Percentiles rank a stretch among this genome's conserved stretches.
phyloP scores from a whole-genome alignment of 2,113 vertebrate genomes.

The Rynchops niger region DNA sequence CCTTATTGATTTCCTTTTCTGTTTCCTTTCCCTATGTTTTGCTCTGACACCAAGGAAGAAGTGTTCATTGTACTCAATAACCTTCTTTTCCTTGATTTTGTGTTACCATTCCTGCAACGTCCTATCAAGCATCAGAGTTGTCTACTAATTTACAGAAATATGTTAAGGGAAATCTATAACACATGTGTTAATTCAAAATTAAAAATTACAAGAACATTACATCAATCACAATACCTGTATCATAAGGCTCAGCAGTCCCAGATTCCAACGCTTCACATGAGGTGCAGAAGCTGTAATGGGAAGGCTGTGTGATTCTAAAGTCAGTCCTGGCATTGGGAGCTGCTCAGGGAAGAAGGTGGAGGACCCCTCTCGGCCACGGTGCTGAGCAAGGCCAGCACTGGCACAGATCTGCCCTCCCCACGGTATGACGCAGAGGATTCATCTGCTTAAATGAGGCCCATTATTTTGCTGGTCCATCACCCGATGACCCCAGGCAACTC shows the following conservation, averaged over 20 bases:
- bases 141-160: neutral
- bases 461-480: neutral
- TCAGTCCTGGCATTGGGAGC: neutral
- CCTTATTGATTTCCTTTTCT: neutral
- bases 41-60: neutral
- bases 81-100: neutral
- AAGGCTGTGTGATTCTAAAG: neutral
- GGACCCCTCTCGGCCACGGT: neutral
- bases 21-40: neutral
- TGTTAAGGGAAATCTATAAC: neutral
- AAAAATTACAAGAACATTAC: neutral
- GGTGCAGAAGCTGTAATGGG: neutral
- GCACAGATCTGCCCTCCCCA: neutral
- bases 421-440: neutral
- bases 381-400: neutral
- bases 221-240: neutral
- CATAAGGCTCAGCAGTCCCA: neutral
- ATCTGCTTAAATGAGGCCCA: neutral
- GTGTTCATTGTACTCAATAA: neutral
- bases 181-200: neutral
- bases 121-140: neutral
- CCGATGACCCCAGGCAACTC: neutral
- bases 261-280: neutral
- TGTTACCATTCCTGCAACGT: neutral
- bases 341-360: neutral